These are phyloP conservation scores for Poeciliopsis turneri DNA, from an alignment of 2,797 vertebrate genomes.

Conservation along the genomic window DNA sequence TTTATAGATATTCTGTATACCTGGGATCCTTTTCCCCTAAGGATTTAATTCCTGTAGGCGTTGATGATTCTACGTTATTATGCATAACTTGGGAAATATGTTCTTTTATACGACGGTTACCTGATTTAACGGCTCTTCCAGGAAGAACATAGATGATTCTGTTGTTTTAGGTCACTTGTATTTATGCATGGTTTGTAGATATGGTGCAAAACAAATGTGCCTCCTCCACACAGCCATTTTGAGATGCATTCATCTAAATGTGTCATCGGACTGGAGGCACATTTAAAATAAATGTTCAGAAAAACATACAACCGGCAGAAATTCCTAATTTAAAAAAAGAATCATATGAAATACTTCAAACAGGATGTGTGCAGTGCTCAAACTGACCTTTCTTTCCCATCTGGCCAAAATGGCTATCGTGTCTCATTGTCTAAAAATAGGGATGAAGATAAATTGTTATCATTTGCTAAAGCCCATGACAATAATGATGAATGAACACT, in stretches of 20 bases:
- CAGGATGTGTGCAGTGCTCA: constrained; percentile 89
- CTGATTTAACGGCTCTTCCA: constrained; percentile 3
- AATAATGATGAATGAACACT: constrained; percentile 99
- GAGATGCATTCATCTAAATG: constrained; percentile 64
- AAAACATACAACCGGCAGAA: constrained; percentile 39
- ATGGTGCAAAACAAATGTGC: neutral
- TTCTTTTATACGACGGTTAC: constrained; percentile 6
- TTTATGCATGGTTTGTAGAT: constrained; percentile 9
- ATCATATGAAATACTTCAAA: constrained; percentile 74
- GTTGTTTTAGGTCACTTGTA: neutral
- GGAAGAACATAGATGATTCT: constrained; percentile 10
- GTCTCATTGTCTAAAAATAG: constrained; percentile 99
- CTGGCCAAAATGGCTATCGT: constrained; percentile 98
- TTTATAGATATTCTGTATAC: constrained; percentile 38
- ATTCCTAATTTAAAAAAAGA: constrained; percentile 71
- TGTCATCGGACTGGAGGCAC: constrained; percentile 52
- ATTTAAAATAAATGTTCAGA: constrained; percentile 50
- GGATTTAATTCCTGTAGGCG: constrained; percentile 63
- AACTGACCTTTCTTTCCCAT: constrained; percentile 94
- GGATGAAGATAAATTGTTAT: constrained; percentile 99
- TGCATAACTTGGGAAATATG: constrained; percentile 22
- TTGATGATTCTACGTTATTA: constrained; percentile 27
- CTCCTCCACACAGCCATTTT: constrained; percentile 1
- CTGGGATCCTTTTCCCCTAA: constrained; percentile 48
- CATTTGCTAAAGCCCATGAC: constrained; percentile 99